Base-by-base conservation (phyloP, 2,113 vertebrate species). In the Suricata suricatta region DNA sequence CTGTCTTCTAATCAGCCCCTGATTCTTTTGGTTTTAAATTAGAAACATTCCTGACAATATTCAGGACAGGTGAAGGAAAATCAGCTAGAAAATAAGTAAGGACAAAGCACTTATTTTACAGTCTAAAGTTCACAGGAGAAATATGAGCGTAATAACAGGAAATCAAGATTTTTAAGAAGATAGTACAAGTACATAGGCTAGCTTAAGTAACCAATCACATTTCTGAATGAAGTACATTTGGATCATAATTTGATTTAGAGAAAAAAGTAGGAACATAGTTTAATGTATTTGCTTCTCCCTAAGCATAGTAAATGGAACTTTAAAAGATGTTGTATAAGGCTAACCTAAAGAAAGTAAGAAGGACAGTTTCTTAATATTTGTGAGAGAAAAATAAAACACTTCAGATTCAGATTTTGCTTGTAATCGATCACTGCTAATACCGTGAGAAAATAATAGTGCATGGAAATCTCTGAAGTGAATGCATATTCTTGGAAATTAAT, bases 1-100 rank as follows among this genome's bases (percentile, higher is more conserved):
- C 99, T 99, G 99, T 99, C 99, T 99, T 99, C 99, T 99, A 99
- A 99, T 99, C 99, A 99, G 99, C 99, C 99, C 99, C 99, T 98
- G 99, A 98, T 98, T 99, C 99, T 99, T 99, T 99, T 97, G 98
- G 98, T 98, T 99, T 98, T 99, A 99, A 99, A 99, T 99, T 99
- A 99, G 99, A 99, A 99, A 99, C 99, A 99, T 99, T 99, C 99
- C 96, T 98, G 97, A 98, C 98, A 98, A 98, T 98, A 99, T 98
- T 98, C 95, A 94, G 99, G 98, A 98, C 99, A 99, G 99, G 99
- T 99, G 99, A 99, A 98, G 98, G 97, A 98, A 98, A 98, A 96
- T 97, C 97, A 98, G 94, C 84, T 93, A 96, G 97, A 98, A 98
- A 98, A 98, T 96, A 98, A 97, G 92, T 84, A 47, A 95, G 88